These are phyloP conservation scores for Gastracanthus pulcherrimus DNA, from an alignment of 2,888 invertebrate species.

Conservation along the genomic window DNA sequence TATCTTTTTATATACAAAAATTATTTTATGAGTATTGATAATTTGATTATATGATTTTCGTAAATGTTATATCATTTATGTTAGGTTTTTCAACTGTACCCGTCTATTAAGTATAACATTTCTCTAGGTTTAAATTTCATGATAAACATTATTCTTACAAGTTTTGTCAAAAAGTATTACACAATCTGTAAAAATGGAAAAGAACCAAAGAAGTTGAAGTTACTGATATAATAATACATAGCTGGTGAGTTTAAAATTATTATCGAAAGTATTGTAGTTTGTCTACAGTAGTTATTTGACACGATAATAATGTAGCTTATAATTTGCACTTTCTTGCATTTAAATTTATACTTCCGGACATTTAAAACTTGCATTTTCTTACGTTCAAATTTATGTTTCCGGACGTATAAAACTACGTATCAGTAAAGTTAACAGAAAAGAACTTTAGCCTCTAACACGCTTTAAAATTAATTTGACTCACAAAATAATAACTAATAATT, in stretches of 20 bases:
- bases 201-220: neutral
- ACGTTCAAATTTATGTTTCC: slow-evolving; percentile 7
- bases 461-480: neutral
- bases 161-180: too few species aligned
- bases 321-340: neutral
- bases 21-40: too few species aligned
- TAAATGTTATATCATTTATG: too few species aligned
- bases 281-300: neutral
- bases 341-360: neutral
- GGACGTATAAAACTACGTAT: neutral
- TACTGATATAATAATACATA: neutral
- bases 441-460: neutral
- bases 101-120: too few species aligned
- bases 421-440: neutral
- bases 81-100: too few species aligned
- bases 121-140: too few species aligned
- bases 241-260: neutral
- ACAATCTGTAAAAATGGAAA: too few species aligned
- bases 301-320: neutral
- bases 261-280: neutral
- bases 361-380: neutral
- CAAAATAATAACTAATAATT: too few species aligned
- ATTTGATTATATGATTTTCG: too few species aligned
- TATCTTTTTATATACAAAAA: too few species aligned
- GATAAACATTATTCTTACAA: too few species aligned